These are phyloP conservation scores for Fragum fragum DNA, from an alignment of 2,888 invertebrate species.

Conservation along the genomic window DNA sequence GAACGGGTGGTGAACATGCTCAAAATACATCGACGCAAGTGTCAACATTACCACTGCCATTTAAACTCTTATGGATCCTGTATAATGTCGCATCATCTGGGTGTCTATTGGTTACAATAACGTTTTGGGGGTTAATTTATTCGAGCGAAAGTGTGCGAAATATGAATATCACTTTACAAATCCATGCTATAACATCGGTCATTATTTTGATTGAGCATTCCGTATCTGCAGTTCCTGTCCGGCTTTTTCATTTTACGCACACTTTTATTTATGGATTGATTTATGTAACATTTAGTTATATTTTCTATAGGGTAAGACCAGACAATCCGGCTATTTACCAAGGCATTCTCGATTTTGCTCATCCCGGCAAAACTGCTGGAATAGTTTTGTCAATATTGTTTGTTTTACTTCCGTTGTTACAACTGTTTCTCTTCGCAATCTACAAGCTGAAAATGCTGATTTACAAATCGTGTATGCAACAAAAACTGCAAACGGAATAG, in stretches of 20 bases:
- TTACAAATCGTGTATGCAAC: no score
- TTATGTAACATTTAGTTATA: conserved; percentile 79
- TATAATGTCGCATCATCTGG: conserved; percentile 71
- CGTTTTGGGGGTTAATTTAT: conserved; percentile 80
- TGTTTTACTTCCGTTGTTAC: conserved; percentile 74
- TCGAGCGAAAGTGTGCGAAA: conserved; percentile 50
- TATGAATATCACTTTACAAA: conserved; percentile 72
- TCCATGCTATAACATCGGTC: conserved; percentile 82
- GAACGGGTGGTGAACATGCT: conserved; percentile 36
- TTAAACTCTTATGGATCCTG: conserved; percentile 78
- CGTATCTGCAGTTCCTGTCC: conserved; percentile 77
- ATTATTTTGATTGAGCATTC: conserved; percentile 79
- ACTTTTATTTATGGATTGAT: conserved; percentile 74
- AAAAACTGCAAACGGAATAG: no score
- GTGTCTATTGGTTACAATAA: conserved; percentile 78
- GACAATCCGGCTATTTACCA: conserved; percentile 79
- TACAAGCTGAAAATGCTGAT: conserved; percentile 71
- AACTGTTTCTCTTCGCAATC: conserved; percentile 72
- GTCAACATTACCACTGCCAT: conserved; percentile 40
- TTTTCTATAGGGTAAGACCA: conserved; percentile 81
- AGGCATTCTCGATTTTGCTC: conserved; percentile 81
- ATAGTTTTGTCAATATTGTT: conserved; percentile 71
- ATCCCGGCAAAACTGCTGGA: conserved; percentile 73
- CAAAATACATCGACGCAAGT: neutral
- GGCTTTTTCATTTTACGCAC: conserved; percentile 80